These are phyloP conservation scores for Isurus oxyrinchus DNA, from an alignment of 2,113 vertebrate genomes.

Conservation along the genomic window DNA sequence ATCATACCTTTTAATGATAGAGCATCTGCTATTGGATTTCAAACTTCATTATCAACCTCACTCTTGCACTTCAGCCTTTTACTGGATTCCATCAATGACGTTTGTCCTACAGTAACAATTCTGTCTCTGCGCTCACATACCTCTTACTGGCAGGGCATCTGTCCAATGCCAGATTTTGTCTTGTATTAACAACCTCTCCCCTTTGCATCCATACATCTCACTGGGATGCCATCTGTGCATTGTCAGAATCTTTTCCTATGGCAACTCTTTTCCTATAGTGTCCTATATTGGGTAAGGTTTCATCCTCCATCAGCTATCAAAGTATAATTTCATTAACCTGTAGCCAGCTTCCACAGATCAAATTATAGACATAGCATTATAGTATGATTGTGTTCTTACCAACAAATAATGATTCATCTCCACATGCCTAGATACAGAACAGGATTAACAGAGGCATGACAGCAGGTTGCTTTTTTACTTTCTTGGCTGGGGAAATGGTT, in stretches of 20 bases:
- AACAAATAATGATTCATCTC: background rate
- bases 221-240: background rate
- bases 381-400: background rate
- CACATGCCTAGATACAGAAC: background rate
- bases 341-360: background rate
- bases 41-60: background rate
- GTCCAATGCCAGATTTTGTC: background rate
- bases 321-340: background rate
- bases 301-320: background rate
- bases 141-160: background rate
- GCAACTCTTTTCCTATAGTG: background rate
- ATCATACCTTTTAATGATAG: background rate
- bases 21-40: background rate
- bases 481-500: background rate
- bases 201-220: background rate
- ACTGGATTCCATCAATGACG: background rate
- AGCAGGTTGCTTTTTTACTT: conserved; percentile 3
- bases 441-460: background rate
- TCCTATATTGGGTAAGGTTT: background rate
- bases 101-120: background rate
- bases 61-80: background rate
- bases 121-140: background rate
- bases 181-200: background rate
- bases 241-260: background rate
- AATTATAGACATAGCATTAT: background rate